These are phyloP conservation scores for Propsilocerus akamusi DNA, from an alignment of 1,140 invertebrate species.

Conservation along the genomic window DNA sequence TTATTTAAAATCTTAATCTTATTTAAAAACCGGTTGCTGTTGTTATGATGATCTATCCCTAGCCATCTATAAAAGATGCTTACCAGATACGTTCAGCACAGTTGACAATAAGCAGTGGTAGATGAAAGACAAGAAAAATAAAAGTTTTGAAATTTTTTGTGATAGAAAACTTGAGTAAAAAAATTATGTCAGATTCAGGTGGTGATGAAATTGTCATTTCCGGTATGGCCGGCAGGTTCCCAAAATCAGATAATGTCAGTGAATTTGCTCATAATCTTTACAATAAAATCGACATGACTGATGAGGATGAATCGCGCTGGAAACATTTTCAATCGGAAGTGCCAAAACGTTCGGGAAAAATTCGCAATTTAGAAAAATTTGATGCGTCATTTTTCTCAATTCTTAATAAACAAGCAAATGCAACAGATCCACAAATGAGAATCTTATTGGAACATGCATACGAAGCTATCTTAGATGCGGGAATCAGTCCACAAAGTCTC, in stretches of 20 bases:
- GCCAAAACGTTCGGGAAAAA: constrained; percentile 48
- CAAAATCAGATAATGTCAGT: constrained; percentile 36
- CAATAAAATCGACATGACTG: constrained; percentile 5
- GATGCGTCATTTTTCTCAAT: constrained; percentile 29
- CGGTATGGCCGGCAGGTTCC: constrained; percentile 40
- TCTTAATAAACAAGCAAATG: constrained; percentile 16
- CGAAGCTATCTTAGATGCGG: constrained; percentile 18
- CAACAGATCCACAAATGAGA: constrained; percentile 24
- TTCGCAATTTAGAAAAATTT: constrained; percentile 31
- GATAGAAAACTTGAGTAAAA: too few species aligned
- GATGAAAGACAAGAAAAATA: too few species aligned
- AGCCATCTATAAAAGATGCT: too few species aligned
- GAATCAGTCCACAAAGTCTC: constrained; percentile 34
- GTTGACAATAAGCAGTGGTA: too few species aligned
- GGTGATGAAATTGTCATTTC: constrained; percentile 39
- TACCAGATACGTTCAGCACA: too few species aligned
- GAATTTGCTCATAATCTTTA: constrained; percentile 37
- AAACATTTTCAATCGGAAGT: constrained; percentile 1
- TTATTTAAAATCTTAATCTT: too few species aligned
- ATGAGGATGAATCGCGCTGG: neutral
- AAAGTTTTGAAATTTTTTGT: too few species aligned
- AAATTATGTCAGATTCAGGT: constrained; percentile 26
- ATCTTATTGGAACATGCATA: constrained; percentile 20
- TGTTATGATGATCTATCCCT: too few species aligned
- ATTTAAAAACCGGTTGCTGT: too few species aligned